Base-by-base conservation (phyloP, 2,797 vertebrate genomes). In the Sebastes minor region DNA sequence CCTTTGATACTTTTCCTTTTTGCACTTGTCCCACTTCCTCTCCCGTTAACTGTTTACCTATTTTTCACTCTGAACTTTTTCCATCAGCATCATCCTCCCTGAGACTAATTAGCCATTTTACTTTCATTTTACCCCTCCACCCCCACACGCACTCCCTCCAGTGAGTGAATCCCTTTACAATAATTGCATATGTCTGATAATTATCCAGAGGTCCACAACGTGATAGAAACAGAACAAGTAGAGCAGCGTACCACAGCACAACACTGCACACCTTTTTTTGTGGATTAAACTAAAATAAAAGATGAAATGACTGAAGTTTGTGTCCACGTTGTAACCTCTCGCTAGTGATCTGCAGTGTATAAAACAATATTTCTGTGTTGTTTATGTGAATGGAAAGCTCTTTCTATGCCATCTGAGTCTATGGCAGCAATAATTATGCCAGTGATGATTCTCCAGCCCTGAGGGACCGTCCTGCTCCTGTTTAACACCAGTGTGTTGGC, bases 401-500 rank as follows among this genome's bases (percentile, higher is more conserved):
- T 38, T 52, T 85, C 65, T 81, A 72, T 76, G 49, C n/a, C 52
- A 56, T 76, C 78, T 87, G 80, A 84, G 71, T 89, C 73, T 74
- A 76, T 80, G 74, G 80, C 81, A 81, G 75, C 53, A 72, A 89
- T 91, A 92, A 92, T 92, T 78, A 95, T 89, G 88, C 56, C 86
- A 90, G 83, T 85, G 53, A 92, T 93, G 86, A 85, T 68, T 80
- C 85, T 86, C 60, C 28, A 61, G 78, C 79, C 93, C 90, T 93
- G 76, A 68, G 90, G 93, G 91, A 88, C 78, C 78, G 85, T 88
- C 81, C 91, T 93, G 91, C 85, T 93, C 89, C 89, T 92, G 71
- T 94, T 94, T 86, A 91, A 92, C 83, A 89, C 90, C 71, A 92
- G 65, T 73, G 81, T 72, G 88, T 65, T 92, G 93, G 86, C 94